These are phyloP conservation scores for Microcebus ravelobensis DNA, from an alignment of 2,113 vertebrate species.

Conservation along the genomic window DNA sequence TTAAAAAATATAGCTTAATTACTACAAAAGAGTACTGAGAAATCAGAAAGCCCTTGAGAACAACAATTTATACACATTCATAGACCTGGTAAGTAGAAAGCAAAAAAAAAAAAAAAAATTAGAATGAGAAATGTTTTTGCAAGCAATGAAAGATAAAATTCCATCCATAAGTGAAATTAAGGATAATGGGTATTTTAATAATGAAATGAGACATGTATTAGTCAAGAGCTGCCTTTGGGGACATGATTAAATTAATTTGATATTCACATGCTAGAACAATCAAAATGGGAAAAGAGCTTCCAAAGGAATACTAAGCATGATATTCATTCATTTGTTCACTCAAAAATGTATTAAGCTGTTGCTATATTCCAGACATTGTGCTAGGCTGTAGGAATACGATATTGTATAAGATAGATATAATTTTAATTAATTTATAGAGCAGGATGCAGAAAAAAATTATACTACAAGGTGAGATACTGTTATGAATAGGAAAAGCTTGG, in stretches of 20 bases:
- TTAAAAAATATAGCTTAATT: not conserved
- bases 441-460: not conserved
- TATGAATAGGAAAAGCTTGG: not conserved
- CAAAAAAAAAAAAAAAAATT: not conserved
- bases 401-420: not conserved
- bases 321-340: not conserved
- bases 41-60: not conserved
- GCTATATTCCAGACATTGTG: not conserved
- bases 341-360: not conserved
- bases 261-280: not conserved
- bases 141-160: not conserved
- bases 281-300: not conserved
- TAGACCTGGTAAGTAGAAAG: not conserved
- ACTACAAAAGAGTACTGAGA: not conserved
- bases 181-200: not conserved
- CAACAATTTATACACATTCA: not conserved
- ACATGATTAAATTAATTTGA: not conserved
- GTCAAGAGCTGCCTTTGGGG: not conserved
- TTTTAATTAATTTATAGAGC: not conserved
- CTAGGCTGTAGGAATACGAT: not conserved
- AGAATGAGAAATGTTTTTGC: not conserved
- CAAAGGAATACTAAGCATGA: not conserved
- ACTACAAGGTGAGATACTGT: not conserved
- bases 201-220: not conserved
- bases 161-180: not conserved